These are phyloP conservation scores for Butorides virescens DNA, from an alignment of 2,113 vertebrate genomes.

Conservation along the genomic window DNA sequence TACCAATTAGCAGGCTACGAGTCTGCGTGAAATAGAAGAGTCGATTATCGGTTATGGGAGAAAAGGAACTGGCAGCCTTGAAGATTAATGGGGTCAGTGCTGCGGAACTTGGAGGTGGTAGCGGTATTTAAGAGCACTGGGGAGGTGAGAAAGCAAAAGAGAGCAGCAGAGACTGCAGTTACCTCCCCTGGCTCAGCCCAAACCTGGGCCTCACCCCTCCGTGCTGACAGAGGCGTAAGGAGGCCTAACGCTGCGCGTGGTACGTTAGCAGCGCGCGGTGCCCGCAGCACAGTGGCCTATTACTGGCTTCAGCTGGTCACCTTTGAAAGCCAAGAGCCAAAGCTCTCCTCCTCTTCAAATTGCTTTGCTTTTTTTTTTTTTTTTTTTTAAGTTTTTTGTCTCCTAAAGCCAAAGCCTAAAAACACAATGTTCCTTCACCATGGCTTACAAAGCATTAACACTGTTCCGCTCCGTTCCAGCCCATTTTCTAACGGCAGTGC, in stretches of 20 bases:
- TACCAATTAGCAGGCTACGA: neutral
- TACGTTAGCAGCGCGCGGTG: too few relatives aligned
- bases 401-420: neutral
- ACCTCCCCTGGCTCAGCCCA: too few relatives aligned
- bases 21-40: too few relatives aligned
- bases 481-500: accelerated
- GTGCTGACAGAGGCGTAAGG: too few relatives aligned
- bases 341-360: neutral
- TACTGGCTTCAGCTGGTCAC: neutral
- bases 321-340: neutral
- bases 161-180: too few relatives aligned
- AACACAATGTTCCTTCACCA: accelerated
- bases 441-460: too few relatives aligned
- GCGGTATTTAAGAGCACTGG: too few relatives aligned
- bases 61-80: too few relatives aligned
- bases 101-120: accelerated
- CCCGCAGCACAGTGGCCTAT: too few relatives aligned
- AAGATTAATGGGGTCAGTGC: neutral
- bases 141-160: neutral
- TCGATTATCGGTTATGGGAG: neutral
- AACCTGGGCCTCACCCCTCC: too few relatives aligned
- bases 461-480: neutral
- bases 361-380: too few relatives aligned
- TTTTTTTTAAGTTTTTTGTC: neutral
- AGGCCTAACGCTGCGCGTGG: too few relatives aligned